A percentile compares a stretch with the other conserved stretches of the same genome.
Conservation (phyloP, 92 coral and sea anemone genomes). For the Phenganax subtilis region DNA sequence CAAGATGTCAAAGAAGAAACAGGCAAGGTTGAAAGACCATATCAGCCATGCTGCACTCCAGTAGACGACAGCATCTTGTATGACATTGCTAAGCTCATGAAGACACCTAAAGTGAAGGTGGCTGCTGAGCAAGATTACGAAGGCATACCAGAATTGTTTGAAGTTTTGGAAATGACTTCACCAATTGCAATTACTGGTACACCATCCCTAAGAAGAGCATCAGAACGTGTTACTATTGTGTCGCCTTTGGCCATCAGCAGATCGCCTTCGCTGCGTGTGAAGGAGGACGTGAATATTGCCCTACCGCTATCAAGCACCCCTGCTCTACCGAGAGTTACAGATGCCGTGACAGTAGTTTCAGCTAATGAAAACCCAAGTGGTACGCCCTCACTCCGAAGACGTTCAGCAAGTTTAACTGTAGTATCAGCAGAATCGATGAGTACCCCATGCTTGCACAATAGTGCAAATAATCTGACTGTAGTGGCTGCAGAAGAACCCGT, state of each 20-base stretch:
- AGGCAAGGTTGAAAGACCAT: not conserved
- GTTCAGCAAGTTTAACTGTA: constrained; percentile 26
- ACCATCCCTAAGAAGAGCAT: constrained; percentile 56
- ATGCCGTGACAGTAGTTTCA: not conserved
- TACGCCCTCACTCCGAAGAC: constrained; percentile 26
- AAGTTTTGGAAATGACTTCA: constrained; percentile 34
- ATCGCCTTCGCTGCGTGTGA: constrained; percentile 28
- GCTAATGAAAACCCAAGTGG: constrained; percentile 24
- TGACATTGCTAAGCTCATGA: constrained; percentile 45
- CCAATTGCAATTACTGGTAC: constrained; percentile 41
- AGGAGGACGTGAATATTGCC: constrained; percentile 16
- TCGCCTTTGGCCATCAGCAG: constrained; percentile 31
- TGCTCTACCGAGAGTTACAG: constrained; percentile 48
- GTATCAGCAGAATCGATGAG: constrained; percentile 15
- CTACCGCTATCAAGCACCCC: constrained; percentile 50
- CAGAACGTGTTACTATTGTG: constrained; percentile 1
- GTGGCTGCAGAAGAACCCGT: constrained; percentile 47
- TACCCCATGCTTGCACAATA: not conserved
- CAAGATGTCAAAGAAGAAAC: not conserved
- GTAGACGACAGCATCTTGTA: constrained; percentile 24
- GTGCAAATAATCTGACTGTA: constrained; percentile 12
- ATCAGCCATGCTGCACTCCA: constrained; percentile 3
- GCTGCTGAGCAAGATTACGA: constrained; percentile 34
- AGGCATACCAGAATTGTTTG: constrained; percentile 47
- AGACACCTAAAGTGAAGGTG: constrained; percentile 36